phyloP scores from a whole-genome alignment of 2,888 invertebrate species.

The Cryptophagus acutangulus region DNA sequence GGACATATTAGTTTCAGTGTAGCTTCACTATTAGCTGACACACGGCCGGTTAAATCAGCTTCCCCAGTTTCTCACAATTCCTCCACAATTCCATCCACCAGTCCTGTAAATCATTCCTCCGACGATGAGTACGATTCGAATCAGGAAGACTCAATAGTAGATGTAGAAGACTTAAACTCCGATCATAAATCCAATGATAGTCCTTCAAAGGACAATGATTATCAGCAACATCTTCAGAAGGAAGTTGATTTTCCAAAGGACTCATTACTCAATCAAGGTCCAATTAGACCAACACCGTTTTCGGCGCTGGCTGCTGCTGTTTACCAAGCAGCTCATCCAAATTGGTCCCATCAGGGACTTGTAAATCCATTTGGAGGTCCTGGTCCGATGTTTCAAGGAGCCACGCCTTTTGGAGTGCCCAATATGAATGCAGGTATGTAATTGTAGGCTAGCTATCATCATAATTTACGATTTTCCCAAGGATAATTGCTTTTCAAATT shows the following conservation, averaged over 20 bases:
- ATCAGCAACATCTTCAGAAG: constrained; percentile 17
- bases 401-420: constrained; percentile 49
- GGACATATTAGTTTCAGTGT: constrained; percentile 80
- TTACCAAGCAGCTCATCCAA: constrained; percentile 47
- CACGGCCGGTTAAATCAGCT: constrained; percentile 57
- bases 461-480: too few species aligned
- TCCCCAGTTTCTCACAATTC: constrained; percentile 52
- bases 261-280: constrained; percentile 52
- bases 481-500: too few species aligned
- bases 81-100: constrained; percentile 46
- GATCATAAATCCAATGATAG: constrained; percentile 44
- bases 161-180: constrained; percentile 72
- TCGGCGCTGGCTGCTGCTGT: constrained; percentile 70
- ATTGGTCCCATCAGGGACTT: constrained; percentile 57
- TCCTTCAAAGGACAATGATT: constrained; percentile 42
- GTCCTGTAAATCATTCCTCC: constrained; percentile 47
- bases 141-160: constrained; percentile 63
- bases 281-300: constrained; percentile 73
- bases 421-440: constrained; percentile 51
- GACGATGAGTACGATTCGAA: constrained; percentile 68
- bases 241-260: constrained; percentile 33
- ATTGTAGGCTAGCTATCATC: constrained; percentile 15
- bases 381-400: constrained; percentile 64
- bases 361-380: constrained; percentile 54
- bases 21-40: constrained; percentile 79